Conservation (phyloP, 2,888 invertebrate genomes). For the Scaptodrosophila latifasciaeformis region DNA sequence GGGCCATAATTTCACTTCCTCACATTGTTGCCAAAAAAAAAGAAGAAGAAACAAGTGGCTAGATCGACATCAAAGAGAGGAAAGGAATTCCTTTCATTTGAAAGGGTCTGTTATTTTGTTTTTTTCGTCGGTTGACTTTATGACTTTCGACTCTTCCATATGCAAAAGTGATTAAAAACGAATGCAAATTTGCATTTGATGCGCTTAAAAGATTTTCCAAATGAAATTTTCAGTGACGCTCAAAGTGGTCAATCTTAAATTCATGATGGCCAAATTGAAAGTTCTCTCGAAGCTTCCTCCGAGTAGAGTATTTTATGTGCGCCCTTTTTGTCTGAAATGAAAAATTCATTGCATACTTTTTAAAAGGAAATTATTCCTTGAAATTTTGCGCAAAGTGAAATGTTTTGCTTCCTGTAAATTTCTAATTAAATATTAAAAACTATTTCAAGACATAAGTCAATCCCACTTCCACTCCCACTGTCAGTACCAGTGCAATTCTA, state of each 20-base stretch:
- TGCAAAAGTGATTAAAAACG: constrained; percentile 13
- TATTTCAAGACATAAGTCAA: no score
- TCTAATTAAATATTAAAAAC: constrained; percentile 55
- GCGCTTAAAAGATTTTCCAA: background rate
- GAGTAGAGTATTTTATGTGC: no score
- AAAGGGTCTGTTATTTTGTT: constrained; percentile 5
- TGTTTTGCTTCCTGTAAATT: constrained; percentile 21
- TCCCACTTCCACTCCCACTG: no score
- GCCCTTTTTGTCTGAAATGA: constrained; percentile 45
- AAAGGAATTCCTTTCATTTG: background rate
- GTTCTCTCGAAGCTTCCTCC: no score
- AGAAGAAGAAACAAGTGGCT: background rate
- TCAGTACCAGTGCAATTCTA: no score
- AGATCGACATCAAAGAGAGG: background rate
- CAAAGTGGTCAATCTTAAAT: constrained; percentile 61
- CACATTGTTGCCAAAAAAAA: constrained; percentile 54
- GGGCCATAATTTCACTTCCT: constrained; percentile 57
- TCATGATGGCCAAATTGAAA: constrained; percentile 58
- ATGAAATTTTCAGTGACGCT: no score
- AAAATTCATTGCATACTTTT: constrained; percentile 63
- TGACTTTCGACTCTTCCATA: constrained; percentile 27
- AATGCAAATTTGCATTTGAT: background rate
- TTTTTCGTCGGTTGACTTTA: constrained; percentile 3
- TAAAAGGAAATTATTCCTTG: constrained; percentile 33
- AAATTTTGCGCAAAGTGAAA: constrained; percentile 11